Base-by-base conservation (phyloP, 1,140 invertebrate genomes). In the Brachionus rotundiformis region DNA sequence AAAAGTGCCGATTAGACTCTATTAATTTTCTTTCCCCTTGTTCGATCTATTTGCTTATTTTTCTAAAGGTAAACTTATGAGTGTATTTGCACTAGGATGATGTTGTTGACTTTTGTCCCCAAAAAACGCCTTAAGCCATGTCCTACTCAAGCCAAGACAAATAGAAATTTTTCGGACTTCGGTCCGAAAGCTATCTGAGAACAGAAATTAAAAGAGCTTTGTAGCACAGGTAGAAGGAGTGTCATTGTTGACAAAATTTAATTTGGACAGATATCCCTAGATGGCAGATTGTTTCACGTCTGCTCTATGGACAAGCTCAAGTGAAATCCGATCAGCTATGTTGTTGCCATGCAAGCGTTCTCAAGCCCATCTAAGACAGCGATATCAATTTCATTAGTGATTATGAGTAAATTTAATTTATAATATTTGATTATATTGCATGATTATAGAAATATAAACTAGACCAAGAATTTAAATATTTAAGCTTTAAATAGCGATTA, bases 321-420 rank as follows among this genome's bases (percentile, higher is more conserved):
- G 3, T 25, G 47, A 54, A 54, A 54, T 8, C 23, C 47, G 47
- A 54, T 54, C n/a, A 19, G n/a, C 47, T 54, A 39, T 39, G 7
- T 39, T 39, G 36, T n/a, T n/a, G 13, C 36, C 36, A 39, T 39
- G 7, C 13, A 11, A 39, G 36, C 13, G 7, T 54, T 54, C 47
- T 54, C 47, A 13, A 41, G 39, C 39, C 39, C 11, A 25, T 54
- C 16, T 54, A 19, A 54, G 19, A 54, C n/a, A 54, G 19, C 16
- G n/a, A 54, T 54, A 54, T 54, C 19, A 16, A 54, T 54, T 54
- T 54, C 47, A 54, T 54, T 54, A 41, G n/a, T 41, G n/a, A 41
- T 41, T 54, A 19, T 54, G 19, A 19, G 47, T 19, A 54, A 54
- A 54, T 54, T 25, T 39, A 39, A 39, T 39, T 54, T 54, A 8